A percentile compares a stretch with the other conserved stretches of the same genome.
Conservation (phyloP, 2,888 invertebrate genomes). For the Ectemnius continuus region DNA sequence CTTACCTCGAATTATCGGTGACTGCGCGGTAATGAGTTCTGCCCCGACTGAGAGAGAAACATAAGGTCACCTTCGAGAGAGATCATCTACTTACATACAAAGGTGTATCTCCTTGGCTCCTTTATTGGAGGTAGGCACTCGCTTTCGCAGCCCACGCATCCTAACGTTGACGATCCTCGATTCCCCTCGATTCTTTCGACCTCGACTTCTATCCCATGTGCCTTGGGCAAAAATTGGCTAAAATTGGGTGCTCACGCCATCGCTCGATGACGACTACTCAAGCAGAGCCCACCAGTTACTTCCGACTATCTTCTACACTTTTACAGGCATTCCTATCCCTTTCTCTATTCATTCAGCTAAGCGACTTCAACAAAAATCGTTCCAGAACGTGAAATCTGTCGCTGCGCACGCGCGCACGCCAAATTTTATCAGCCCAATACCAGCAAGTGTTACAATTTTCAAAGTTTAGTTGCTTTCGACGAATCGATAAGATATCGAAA, state of each 20-base stretch:
- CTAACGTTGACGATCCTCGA: slow-evolving; percentile 28
- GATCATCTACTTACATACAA: slow-evolving; percentile 11
- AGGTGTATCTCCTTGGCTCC: slow-evolving; percentile 41
- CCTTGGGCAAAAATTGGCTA: background rate
- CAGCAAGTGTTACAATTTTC: no score
- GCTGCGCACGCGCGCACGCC: no score
- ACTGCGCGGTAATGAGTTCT: background rate
- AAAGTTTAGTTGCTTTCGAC: no score
- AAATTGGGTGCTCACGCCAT: slow-evolving; percentile 1
- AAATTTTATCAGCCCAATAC: no score
- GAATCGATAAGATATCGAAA: no score
- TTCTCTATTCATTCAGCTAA: no score
- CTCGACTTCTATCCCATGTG: slow-evolving; percentile 19
- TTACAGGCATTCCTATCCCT: no score
- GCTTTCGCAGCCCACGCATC: slow-evolving; percentile 55
- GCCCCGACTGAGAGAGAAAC: background rate
- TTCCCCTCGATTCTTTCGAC: slow-evolving; percentile 38
- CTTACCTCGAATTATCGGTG: slow-evolving; percentile 7
- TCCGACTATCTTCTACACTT: no score
- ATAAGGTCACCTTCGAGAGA: background rate
- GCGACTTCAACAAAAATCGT: no score
- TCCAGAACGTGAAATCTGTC: no score
- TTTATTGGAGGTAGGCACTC: slow-evolving; percentile 38
- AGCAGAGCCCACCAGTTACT: no score
- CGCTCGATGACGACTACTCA: background rate